phyloP scores from a whole-genome alignment of 2,888 invertebrate species.

The Endotricha flammealis region DNA sequence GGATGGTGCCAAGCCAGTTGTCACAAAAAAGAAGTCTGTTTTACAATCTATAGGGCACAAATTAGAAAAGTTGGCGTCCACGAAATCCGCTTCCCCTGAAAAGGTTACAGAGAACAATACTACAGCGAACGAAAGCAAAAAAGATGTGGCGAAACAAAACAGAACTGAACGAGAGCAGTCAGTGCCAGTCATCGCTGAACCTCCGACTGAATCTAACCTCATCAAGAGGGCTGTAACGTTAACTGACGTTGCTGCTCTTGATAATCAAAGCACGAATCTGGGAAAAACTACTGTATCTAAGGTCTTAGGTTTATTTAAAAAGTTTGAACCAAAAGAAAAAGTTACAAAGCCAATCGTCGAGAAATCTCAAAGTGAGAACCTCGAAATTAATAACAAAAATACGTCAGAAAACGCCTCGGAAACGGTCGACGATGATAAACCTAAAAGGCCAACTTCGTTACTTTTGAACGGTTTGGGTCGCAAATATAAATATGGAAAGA shows the following conservation, averaged over 20 bases:
- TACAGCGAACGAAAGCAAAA: constrained; percentile 37
- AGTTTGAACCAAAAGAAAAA: constrained; percentile 81
- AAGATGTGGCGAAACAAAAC: constrained; percentile 65
- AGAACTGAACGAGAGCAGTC: constrained; percentile 82
- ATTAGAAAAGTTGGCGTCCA: constrained; percentile 82
- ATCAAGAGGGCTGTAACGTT: constrained; percentile 85
- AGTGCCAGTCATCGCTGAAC: constrained; percentile 73
- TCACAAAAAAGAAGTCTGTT: constrained; percentile 81
- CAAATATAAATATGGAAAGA: constrained; percentile 68
- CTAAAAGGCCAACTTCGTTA: constrained; percentile 73
- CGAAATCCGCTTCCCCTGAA: constrained; percentile 69
- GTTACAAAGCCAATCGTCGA: constrained; percentile 42
- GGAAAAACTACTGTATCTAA: constrained; percentile 84
- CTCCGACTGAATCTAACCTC: constrained; percentile 81
- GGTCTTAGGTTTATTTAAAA: constrained; percentile 87
- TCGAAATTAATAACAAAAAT: constrained; percentile 30
- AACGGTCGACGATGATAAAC: constrained; percentile 48
- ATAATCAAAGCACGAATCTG: constrained; percentile 51
- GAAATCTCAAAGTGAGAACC: constrained; percentile 37
- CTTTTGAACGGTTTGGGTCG: constrained; percentile 75
- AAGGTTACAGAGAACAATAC: constrained; percentile 52
- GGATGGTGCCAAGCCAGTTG: constrained; percentile 43
- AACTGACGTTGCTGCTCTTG: constrained; percentile 80
- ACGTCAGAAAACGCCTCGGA: constrained; percentile 28
- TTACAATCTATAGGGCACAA: constrained; percentile 88